phyloP scores from a whole-genome alignment of 2,113 vertebrate genomes.

The Copsychus sechellarum region DNA sequence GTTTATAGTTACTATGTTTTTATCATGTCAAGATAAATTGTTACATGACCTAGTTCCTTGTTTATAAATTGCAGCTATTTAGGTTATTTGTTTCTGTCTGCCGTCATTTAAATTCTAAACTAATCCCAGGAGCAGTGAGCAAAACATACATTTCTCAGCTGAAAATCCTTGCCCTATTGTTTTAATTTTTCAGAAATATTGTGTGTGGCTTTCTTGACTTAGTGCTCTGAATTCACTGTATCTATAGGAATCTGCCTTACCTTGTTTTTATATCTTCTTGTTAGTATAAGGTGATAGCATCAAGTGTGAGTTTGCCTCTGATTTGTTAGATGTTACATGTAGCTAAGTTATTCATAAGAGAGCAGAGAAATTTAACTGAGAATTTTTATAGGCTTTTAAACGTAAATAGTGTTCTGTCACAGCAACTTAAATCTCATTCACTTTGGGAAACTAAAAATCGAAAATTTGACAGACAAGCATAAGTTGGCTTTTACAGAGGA shows the following conservation, averaged over 20 bases:
- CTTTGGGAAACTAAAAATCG: neutral
- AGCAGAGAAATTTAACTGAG: neutral
- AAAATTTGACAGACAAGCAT: neutral
- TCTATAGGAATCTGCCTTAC: neutral
- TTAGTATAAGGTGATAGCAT: neutral
- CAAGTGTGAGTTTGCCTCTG: neutral
- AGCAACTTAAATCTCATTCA: neutral
- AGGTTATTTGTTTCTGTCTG: neutral
- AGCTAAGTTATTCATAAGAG: neutral
- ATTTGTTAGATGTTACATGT: neutral
- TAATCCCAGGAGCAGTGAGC: neutral
- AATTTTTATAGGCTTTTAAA: neutral
- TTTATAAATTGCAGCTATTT: neutral
- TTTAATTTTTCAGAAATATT: neutral
- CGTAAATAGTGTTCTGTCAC: neutral
- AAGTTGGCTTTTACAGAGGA: neutral
- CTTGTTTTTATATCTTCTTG: neutral
- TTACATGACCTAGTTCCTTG: neutral
- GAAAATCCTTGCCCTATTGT: neutral
- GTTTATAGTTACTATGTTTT: neutral
- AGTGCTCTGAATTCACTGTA: neutral
- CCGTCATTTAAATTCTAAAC: neutral
- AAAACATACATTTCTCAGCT: neutral
- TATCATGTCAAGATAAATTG: neutral
- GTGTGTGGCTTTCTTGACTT: neutral